Evolutionary conservation across 2,113 vertebrate species (phyloP), one percentile per base, ranked within the genome.

Genomic region (Holacanthus passer): DNA sequence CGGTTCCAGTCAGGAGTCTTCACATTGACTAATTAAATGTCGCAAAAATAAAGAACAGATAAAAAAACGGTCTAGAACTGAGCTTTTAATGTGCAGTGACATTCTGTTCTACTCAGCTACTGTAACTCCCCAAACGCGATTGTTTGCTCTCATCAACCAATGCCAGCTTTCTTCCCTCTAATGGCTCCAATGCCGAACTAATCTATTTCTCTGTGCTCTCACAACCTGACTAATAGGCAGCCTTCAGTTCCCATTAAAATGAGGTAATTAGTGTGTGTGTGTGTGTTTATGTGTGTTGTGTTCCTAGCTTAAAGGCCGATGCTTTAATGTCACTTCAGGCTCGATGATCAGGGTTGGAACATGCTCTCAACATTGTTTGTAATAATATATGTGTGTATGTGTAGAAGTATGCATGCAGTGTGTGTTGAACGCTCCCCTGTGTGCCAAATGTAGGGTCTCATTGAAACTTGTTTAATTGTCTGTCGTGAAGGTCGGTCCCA

Each of bases 401-500:
- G 19, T 24, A n/a, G 13, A 37, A 1, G 41, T 29, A 31, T 65
- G 16, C 20, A 22, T 5, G 32, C 6, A 12, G 8, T 17, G 10
- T 2, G 29, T 29, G 65, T 7, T 52, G 32, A 11, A 43, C 29
- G 8, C 29, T 66, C 20, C n/a, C 10, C 8, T 24, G 4, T 65
- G 16, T 53, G n/a, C 8, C 17, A 73, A 53, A 74, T 1, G 19
- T 41, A 79, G 68, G 70, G 65, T 72, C 58, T 87, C 50, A 45
- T 24, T 78, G 32, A 84, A 81, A 55, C 47, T 60, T 73, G 43
- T 82, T 74, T 81, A 75, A 87, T 56, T 79, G 77, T 79, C 69
- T 85, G 62, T 39, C 65, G 48, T 71, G 87, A 85, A 85, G 83
- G 80, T 88, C 47, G 29, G 72, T 75, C 75, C 24, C 81, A 53